Evolutionary conservation across 2,113 vertebrate genomes (phyloP).

Genomic region (Montifringilla adamsi): DNA sequence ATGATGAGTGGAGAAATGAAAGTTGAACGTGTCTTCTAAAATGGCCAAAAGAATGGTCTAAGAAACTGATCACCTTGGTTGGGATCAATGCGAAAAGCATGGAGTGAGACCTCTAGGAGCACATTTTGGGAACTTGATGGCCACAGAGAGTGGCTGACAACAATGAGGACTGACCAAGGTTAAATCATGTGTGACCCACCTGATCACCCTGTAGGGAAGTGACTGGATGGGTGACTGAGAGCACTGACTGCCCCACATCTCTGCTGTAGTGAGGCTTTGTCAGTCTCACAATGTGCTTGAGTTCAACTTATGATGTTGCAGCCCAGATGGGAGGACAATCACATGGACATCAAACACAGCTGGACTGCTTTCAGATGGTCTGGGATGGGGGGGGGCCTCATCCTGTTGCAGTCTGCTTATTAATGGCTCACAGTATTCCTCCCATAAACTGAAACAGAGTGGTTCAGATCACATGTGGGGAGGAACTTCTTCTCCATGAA

Average conservation of each 20-base stretch:
- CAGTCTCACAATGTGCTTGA: background rate
- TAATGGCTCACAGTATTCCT: background rate
- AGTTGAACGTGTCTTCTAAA: background rate
- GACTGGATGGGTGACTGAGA: background rate
- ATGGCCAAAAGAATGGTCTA: background rate
- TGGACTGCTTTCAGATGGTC: background rate
- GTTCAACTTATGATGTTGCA: background rate
- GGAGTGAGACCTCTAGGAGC: background rate
- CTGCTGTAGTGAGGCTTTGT: background rate
- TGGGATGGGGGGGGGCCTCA: background rate
- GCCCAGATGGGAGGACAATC: background rate
- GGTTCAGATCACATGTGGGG: background rate
- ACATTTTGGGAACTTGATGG: background rate
- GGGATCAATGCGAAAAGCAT: background rate
- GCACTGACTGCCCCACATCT: background rate
- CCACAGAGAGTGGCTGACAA: background rate
- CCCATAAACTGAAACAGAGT: background rate
- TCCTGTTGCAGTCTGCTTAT: background rate
- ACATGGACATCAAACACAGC: background rate
- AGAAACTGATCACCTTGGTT: background rate
- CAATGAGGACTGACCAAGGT: background rate
- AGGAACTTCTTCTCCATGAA: background rate
- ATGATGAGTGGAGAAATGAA: background rate
- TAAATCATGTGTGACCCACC: background rate
- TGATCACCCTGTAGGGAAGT: too few species aligned